A percentile compares a stretch with the other conserved stretches of the same genome.
phyloP scores from a whole-genome alignment of 2,113 vertebrate species.

The Siphamia tubifer region DNA sequence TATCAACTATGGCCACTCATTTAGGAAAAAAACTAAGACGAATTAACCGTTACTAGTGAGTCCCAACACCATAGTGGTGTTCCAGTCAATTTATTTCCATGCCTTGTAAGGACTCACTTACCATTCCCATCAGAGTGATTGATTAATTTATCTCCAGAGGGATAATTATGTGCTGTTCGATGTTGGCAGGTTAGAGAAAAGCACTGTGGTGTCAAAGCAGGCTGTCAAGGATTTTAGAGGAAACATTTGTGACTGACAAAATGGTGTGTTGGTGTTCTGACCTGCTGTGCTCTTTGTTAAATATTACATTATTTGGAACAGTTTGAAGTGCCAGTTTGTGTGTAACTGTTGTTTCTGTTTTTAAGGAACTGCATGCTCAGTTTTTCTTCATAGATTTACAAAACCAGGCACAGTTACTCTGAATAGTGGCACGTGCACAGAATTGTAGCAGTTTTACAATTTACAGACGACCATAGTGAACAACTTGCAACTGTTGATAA shows the following conservation, averaged over 20 bases:
- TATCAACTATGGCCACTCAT: too few species aligned
- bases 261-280: neutral
- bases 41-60: neutral
- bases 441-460: too few species aligned
- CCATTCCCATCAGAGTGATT: neutral
- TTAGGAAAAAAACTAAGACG: neutral
- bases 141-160: neutral
- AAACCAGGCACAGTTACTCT: too few species aligned
- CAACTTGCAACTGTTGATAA: too few species aligned
- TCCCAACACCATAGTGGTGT: neutral
- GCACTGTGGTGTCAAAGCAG: neutral
- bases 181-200: conserved; percentile 19
- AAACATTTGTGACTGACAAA: conserved; percentile 12
- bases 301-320: neutral
- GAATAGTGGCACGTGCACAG: too few species aligned
- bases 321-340: neutral
- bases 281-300: neutral
- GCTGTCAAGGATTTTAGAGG: neutral
- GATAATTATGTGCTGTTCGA: neutral
- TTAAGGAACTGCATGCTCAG: too few species aligned
- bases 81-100: neutral
- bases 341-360: neutral
- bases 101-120: conserved; percentile 23
- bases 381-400: too few species aligned
- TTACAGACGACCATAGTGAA: too few species aligned